Evolutionary conservation across 2,113 vertebrate species (phyloP), one percentile per base, ranked within the genome.

Genomic region (Gnathonemus longibarbis): DNA sequence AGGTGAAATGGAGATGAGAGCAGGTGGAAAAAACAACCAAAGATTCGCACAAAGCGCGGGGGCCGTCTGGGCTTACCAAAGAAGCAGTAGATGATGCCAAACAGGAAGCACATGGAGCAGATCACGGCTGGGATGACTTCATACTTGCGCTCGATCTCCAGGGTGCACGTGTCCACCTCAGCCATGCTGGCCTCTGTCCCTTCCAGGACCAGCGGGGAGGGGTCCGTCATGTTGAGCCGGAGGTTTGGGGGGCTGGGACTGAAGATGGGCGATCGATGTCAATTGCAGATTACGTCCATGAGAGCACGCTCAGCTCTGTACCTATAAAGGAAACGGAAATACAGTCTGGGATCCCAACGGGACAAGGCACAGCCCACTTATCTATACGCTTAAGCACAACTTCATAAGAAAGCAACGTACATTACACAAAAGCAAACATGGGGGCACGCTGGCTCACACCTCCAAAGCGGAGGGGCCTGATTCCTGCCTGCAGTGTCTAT

Each of bases 41-140:
- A 17, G 46, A 11, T 27, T 24, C 19, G 19, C 21, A 48, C 3
- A 53, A 52, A 52, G 27, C 49, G 6, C 24, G 3, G 21, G 2
- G 39, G 21, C 3, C 8, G 3, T 46, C 21, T 48, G 80, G 5
- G 45, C 97, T 89, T 95, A 98, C 97, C 97, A 0, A 97, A 96
- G 91, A 97, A 97, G 93, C 96, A 96, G 93, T 97, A 98, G 95
- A 97, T 93, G 91, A 97, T 93, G 84, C 97, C 97, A 39, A 98
- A 95, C 84, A 96, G 93, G 89, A 97, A 95, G 93, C 96, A 96
- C 84, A 97, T 93, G 15, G 95, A 94, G 93, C 96, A 97, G 91
- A 97, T 94, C n/a, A 96, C 90, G 13, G 95, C 94, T 0, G 97
- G 96, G 90, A 97, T 92, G 91, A 96, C 91, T 56, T 97, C 96